Percentiles rank a stretch among this genome's conserved stretches.
Evolutionary conservation across 2,888 invertebrate genomes (phyloP).

Genomic region (Gandaritis pyraliata): DNA sequence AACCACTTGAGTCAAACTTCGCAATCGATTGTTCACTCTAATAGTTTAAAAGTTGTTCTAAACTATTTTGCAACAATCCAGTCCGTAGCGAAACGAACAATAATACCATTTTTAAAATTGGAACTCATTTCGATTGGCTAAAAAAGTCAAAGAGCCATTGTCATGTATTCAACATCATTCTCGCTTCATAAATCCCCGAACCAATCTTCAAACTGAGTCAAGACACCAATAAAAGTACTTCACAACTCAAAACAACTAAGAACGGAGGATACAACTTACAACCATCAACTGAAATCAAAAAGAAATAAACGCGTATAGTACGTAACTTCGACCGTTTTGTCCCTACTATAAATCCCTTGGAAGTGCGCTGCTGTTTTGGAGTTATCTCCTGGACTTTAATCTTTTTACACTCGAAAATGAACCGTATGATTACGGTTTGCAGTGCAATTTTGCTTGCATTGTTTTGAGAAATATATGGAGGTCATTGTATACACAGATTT

Average conservation of each 20-base stretch:
- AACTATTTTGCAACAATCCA: too few relatives aligned
- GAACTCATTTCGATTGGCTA: conserved; percentile 3
- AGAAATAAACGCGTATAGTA: conserved; percentile 46
- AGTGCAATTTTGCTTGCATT: conserved; percentile 9
- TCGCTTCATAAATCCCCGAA: conserved; percentile 6
- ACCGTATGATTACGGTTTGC: not conserved
- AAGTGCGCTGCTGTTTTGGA: conserved; percentile 36
- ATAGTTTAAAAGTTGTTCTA: too few relatives aligned
- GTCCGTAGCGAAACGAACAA: too few relatives aligned
- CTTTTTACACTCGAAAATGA: conserved; percentile 7
- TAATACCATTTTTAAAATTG: conserved; percentile 8
- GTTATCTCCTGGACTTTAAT: conserved; percentile 17
- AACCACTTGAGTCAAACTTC: too few relatives aligned
- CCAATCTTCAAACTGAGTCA: conserved; percentile 15
- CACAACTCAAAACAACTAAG: conserved; percentile 29
- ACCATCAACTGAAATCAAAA: conserved; percentile 40
- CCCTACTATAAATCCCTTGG: conserved; percentile 48
- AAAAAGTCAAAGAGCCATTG: conserved; percentile 11
- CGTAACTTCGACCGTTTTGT: conserved; percentile 45
- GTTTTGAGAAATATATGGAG: conserved; percentile 10
- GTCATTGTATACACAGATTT: conserved; percentile 20
- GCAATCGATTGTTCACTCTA: too few relatives aligned
- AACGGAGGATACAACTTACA: conserved; percentile 15
- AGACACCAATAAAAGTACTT: conserved; percentile 35
- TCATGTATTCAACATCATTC: conserved; percentile 11